Evolutionary conservation across 2,797 vertebrate species (phyloP), one percentile per base, ranked within the genome.

Genomic region (Phataginus tricuspis): DNA sequence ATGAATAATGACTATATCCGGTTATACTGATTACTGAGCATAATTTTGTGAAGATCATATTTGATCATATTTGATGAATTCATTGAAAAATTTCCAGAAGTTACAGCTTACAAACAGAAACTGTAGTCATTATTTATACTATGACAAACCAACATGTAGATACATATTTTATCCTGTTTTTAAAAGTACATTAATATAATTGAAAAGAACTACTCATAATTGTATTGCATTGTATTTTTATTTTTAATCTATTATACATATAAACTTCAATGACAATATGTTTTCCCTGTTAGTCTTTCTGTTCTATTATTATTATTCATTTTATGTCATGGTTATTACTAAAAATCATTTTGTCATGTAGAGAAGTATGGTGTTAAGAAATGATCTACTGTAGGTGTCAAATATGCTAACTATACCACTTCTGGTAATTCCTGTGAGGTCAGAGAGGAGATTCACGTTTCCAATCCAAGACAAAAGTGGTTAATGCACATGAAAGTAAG

Each of bases 401-500:
- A 95, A 86, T 84, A 96, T 97, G 86, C 83, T 89, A 89, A 90
- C 49, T 90, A 72, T 13, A n/a, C 13, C 39, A 92, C 55, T 91
- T 80, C 90, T 57, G 19, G 25, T 93, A 90, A 96, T 91, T 96
- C 57, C 25, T 80, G 19, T 42, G 55, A 5, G 49, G 75, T 80
- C 91, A 93, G 86, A 93, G n/a, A 75, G 59, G 61, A n/a, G n/a
- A 84, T 61, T 93, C 45, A 72, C n/a, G 39, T 95, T 95, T 91
- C 51, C 80, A 91, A 90, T 93, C 69, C 95, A 74, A 93, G 93
- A 74, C 37, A 94, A 94, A 97, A 84, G 64, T 55, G 78, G 75
- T 87, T 96, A 71, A 85, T 63, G 51, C 4, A 55, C 51, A 66
- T 64, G 37, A 88, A 96, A 93, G 37, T 94, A 80, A 98, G 96